phyloP scores from a whole-genome alignment of 1,140 invertebrate genomes.

The Drosophila tristis region DNA sequence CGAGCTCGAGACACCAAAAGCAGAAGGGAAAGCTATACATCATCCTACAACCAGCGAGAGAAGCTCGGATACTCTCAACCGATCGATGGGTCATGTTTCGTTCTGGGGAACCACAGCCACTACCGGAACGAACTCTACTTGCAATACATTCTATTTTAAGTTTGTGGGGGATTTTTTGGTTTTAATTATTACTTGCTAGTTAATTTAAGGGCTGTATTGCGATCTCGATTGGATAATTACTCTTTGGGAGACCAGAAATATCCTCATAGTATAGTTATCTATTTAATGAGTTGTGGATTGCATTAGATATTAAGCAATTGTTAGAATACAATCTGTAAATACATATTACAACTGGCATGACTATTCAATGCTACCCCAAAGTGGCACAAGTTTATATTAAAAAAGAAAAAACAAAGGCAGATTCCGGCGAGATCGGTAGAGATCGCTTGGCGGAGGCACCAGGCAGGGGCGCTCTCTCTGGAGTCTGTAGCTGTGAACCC shows the following conservation, averaged over 20 bases:
- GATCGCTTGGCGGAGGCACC: slow-evolving; percentile 14
- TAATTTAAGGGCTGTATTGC: too few species aligned
- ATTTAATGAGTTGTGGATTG: not conserved
- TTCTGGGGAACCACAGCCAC: too few species aligned
- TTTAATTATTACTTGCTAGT: too few species aligned
- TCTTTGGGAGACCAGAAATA: not conserved
- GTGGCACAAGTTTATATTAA: not conserved
- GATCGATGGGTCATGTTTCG: not conserved
- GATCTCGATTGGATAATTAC: slow-evolving; percentile 1
- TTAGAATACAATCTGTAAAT: not conserved
- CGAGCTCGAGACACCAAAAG: slow-evolving; percentile 5
- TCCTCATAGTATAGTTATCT: not conserved
- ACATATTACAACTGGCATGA: not conserved
- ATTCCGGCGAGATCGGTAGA: slow-evolving; percentile 37
- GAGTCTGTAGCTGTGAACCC: slow-evolving; percentile 37
- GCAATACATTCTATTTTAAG: too few species aligned
- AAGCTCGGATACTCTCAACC: slow-evolving; percentile 19
- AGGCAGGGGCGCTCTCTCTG: slow-evolving; percentile 24
- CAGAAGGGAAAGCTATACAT: slow-evolving; percentile 44
- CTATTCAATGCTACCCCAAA: slow-evolving; percentile 18
- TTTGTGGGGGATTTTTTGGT: too few species aligned
- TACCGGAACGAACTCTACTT: too few species aligned
- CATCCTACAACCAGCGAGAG: slow-evolving; percentile 22
- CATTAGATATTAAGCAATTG: not conserved
- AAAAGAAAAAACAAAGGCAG: not conserved